Base-by-base conservation (phyloP, 2,113 vertebrate genomes). In the Nettapus auritus region DNA sequence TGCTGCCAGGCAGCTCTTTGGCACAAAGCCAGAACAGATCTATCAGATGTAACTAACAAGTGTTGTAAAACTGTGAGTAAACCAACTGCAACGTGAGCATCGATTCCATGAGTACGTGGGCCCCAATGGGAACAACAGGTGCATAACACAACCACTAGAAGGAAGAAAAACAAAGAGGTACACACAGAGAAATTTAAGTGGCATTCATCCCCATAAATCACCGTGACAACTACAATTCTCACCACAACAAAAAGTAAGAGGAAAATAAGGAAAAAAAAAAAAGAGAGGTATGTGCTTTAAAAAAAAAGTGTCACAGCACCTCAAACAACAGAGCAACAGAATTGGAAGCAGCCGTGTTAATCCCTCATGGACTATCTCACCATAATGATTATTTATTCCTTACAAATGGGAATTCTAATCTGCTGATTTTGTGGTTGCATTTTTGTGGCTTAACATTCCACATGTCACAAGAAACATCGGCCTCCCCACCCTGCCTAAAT, bases 381-480 rank as follows among this genome's bases (percentile, higher is more conserved):
- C 84, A 94, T 96, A 94, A 95, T 91, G 82, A 91, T 96, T 95
- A 96, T 97, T 97, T 97, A 97, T 97, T 95, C 86, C 83, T 94
- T 94, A 94, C 94, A 97, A 97, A 96, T 95, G 95, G 93, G 94
- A 96, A 96, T 96, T 92, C 91, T 96, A 97, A 96, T 95, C 96
- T 96, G 95, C 94, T 96, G 96, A 95, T 96, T 97, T 96, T 95
- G 96, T 92, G 89, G 95, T 88, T 95, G 88, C 94, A 91, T 97
- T 96, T 96, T 96, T 94, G 94, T 95, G 96, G 94, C 91, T 93
- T 96, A 96, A 93, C 93, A 96, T 96, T 97, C 96, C 95, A 94
- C 94, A 94, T 94, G 96, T 96, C 93, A 95, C 93, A 96, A 97
- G 93, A 95, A 96, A 94, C 86, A 93, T 73, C 38, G 2, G 87